These are phyloP conservation scores for Mimachlamys varia DNA, from an alignment of 2,888 invertebrate genomes.

Conservation along the genomic window DNA sequence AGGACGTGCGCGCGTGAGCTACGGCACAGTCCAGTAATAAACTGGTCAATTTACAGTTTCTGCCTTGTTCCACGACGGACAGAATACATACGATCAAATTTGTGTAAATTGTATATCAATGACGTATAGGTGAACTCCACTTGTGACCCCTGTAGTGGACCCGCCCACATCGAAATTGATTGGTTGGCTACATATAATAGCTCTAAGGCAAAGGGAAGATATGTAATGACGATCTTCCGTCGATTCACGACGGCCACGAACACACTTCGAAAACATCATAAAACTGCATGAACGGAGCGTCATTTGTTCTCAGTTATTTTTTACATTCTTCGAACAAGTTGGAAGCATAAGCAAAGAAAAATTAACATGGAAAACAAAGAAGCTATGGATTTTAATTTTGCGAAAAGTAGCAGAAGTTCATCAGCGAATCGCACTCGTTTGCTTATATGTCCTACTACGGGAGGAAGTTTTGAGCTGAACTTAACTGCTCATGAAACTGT, in stretches of 20 bases:
- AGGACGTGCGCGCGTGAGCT: background rate
- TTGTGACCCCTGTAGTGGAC: slow-evolving; percentile 2
- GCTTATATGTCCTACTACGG: slow-evolving; percentile 51
- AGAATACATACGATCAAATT: background rate
- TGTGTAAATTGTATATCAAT: slow-evolving; percentile 17
- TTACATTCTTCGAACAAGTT: slow-evolving; percentile 6
- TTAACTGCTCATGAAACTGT: slow-evolving; percentile 47
- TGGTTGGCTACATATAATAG: slow-evolving; percentile 34
- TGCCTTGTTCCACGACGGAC: background rate
- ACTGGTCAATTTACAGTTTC: background rate
- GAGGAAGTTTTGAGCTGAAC: slow-evolving; percentile 47
- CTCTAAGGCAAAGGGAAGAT: slow-evolving; percentile 5
- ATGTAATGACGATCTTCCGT: slow-evolving; percentile 21
- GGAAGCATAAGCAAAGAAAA: background rate
- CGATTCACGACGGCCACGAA: slow-evolving; percentile 9
- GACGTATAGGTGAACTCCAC: slow-evolving; percentile 8
- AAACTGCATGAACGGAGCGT: background rate
- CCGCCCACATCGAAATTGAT: slow-evolving; percentile 31
- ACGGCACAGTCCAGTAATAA: background rate
- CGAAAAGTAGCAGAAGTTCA: slow-evolving; percentile 42
- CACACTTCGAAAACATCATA: slow-evolving; percentile 22
- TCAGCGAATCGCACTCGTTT: slow-evolving; percentile 41
- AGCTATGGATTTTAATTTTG: slow-evolving; percentile 41
- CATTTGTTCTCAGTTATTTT: background rate
- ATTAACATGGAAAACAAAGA: slow-evolving; percentile 45